Evolutionary conservation across 92 coral and sea anemone species (phyloP).

Genomic region (Zoanthus sociatus): DNA sequence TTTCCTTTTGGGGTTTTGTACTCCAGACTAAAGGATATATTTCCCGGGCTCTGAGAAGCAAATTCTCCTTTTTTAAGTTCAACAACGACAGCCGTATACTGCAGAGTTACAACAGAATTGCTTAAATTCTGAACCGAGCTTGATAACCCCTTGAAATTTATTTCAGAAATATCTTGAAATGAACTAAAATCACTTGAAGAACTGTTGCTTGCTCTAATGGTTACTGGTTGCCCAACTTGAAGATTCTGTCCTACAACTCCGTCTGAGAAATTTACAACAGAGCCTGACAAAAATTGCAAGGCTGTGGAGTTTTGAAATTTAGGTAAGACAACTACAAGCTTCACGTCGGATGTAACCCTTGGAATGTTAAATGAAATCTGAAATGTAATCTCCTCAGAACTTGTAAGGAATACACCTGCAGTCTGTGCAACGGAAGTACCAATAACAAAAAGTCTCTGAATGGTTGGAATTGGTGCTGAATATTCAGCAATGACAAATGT

Average conservation of each 20-base stretch:
- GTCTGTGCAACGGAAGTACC: conserved; percentile 70
- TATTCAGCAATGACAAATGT: conserved; percentile 63
- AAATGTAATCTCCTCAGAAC: conserved; percentile 72
- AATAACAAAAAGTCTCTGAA: conserved; percentile 32
- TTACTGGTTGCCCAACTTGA: conserved; percentile 43
- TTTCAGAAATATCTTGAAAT: conserved; percentile 63
- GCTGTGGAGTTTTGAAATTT: conserved; percentile 67
- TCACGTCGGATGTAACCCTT: conserved; percentile 73
- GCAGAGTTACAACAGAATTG: conserved; percentile 52
- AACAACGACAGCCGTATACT: conserved; percentile 58
- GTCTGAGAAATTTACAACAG: conserved; percentile 51
- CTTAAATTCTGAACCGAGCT: conserved; percentile 46
- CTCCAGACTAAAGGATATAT: conserved; percentile 59
- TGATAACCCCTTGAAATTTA: conserved; percentile 68
- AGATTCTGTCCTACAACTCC: conserved; percentile 65
- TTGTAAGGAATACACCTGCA: conserved; percentile 63
- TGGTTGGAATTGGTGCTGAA: conserved; percentile 51
- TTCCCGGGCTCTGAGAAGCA: conserved; percentile 67
- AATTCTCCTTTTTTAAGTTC: conserved; percentile 51
- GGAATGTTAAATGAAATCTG: conserved; percentile 69
- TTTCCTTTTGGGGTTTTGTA: conserved; percentile 66
- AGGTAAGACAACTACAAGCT: conserved; percentile 65
- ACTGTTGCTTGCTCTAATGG: conserved; percentile 38
- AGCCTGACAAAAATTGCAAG: conserved; percentile 64
- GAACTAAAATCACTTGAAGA: conserved; percentile 47